A percentile compares a stretch with the other conserved stretches of the same genome.
These are phyloP conservation scores for Rapana venosa DNA, from an alignment of 2,888 invertebrate species.

Conservation along the genomic window DNA sequence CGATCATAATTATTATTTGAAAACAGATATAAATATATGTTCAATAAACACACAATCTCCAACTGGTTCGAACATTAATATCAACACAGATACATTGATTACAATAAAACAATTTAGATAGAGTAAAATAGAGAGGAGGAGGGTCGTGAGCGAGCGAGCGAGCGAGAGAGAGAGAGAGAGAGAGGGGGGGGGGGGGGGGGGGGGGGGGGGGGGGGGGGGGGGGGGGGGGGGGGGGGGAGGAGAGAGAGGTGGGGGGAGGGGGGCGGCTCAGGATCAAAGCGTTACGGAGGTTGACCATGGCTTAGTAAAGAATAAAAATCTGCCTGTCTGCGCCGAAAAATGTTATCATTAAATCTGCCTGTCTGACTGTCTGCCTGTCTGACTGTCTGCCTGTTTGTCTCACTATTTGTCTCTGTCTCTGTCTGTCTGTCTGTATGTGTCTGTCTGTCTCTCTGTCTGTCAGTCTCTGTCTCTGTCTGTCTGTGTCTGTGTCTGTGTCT, in stretches of 20 bases:
- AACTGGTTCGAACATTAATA: no score
- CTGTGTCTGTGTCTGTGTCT: not conserved
- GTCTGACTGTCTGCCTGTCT: not conserved
- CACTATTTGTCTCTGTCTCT: not conserved
- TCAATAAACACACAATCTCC: no score
- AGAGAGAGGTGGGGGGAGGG: not conserved
- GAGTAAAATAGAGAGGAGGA: no score
- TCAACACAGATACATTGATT: no score
- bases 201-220: not conserved
- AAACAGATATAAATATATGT: no score
- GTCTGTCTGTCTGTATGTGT: not conserved
- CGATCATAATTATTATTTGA: no score
- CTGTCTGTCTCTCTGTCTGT: slow-evolving; percentile 12
- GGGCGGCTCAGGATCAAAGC: no score
- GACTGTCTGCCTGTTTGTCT: not conserved
- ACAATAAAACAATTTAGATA: no score
- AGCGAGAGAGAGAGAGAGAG: not conserved
- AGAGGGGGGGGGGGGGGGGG: not conserved
- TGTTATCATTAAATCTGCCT: not conserved
- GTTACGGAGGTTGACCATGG: no score
- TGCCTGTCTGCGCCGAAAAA: no score
- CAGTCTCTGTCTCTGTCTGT: no score
- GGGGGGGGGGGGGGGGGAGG: not conserved
- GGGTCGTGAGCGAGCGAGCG: not conserved
- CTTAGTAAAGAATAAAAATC: no score